Evolutionary conservation across 2,113 vertebrate species (phyloP).

Genomic region (Mustelus asterias): DNA sequence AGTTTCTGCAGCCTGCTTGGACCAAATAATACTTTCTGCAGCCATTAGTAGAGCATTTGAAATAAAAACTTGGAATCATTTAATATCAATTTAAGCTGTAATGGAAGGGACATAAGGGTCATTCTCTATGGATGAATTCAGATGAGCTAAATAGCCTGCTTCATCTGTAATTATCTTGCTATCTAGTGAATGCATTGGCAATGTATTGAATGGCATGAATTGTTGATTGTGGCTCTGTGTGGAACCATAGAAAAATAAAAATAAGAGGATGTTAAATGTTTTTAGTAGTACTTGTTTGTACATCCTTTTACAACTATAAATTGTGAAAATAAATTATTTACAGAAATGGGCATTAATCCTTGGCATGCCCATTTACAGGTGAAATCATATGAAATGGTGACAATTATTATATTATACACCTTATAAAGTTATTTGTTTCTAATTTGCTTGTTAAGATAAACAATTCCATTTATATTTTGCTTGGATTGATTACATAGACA

Average conservation of each 20-base stretch:
- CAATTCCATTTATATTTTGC: not conserved
- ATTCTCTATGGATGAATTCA: not conserved
- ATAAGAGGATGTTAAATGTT: not conserved
- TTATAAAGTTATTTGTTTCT: not conserved
- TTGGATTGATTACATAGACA: not conserved
- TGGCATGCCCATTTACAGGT: not conserved
- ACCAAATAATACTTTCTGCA: slow-evolving; percentile 60
- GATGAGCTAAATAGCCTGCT: not conserved
- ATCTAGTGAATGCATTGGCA: not conserved
- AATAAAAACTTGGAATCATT: not conserved
- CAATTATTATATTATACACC: not conserved
- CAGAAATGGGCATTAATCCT: not conserved
- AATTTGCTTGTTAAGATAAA: not conserved
- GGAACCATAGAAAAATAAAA: not conserved
- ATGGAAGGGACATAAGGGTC: not conserved
- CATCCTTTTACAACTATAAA: not conserved
- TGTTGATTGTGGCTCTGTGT: not conserved
- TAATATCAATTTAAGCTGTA: not conserved
- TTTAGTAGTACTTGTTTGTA: not conserved
- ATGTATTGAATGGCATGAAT: not conserved
- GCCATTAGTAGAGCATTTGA: not conserved
- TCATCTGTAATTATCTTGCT: not conserved
- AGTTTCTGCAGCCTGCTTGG: slow-evolving; percentile 65
- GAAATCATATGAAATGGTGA: not conserved
- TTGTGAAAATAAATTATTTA: not conserved